Evolutionary conservation across 1,140 invertebrate species (phyloP), one percentile per base, ranked within the genome.

Genomic region (Drosophila nasuta): DNA sequence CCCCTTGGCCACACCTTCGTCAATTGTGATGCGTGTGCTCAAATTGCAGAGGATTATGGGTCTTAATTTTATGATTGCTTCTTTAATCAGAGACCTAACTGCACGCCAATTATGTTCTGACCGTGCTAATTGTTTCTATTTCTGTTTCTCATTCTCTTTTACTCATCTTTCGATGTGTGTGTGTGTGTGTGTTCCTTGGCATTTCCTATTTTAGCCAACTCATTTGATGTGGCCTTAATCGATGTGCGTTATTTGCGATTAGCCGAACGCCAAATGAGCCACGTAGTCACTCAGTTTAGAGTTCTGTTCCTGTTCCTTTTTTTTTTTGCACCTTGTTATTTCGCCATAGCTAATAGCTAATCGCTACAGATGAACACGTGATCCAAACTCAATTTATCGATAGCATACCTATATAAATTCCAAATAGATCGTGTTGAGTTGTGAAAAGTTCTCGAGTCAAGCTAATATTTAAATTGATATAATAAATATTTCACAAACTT

Each of bases 21-120:
- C 43, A 66, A 54, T 52, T 79, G 46, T 67, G 74, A 69, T 76
- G 80, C 81, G 74, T 82, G 78, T 78, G 80, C 64, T 75, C 66
- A 70, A 83, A 87, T 88, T 88, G 85, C 85, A 72, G 74, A 77
- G 83, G 83, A 87, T 87, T 87, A 87, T 88, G 85, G 80, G 83
- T 88, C 83, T 87, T 87, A 87, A 87, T 87, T 87, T 87, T 87
- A 87, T 87, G 83, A 87, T 87, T 87, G 85, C 83, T 87, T 87
- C 83, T 87, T 88, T 87, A 87, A 87, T 87, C 83, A 87, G 83
- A 86, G 85, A 69, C 73, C 76, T 70, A 88, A 87, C 80, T 88
- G 83, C 80, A 88, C 83, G 77, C 83, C 83, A 87, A 87, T 87
- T 87, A 87, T 88, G 80, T 78, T 59, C 80, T 66, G 80, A 28